phyloP scores from a whole-genome alignment of 2,797 vertebrate genomes.

The Cuniculus paca region DNA sequence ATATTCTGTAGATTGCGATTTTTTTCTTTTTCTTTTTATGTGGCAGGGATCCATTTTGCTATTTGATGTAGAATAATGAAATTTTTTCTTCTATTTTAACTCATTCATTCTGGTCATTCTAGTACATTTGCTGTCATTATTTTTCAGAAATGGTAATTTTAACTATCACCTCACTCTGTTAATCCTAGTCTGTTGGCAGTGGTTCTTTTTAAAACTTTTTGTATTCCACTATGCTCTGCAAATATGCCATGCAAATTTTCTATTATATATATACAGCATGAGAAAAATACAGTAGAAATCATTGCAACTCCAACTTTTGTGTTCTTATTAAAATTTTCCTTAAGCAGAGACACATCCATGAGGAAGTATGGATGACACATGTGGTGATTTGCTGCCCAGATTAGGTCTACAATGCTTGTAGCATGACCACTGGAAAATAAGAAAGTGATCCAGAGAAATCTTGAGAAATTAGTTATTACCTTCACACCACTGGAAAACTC shows the following conservation, averaged over 20 bases:
- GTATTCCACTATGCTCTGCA: not conserved
- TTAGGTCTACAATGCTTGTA: not conserved
- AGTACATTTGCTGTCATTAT: not conserved
- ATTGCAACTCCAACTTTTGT: not conserved
- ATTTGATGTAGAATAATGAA: not conserved
- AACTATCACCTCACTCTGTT: not conserved
- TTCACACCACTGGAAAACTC: not conserved
- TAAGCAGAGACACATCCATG: not conserved
- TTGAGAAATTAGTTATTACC: not conserved
- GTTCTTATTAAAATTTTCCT: not conserved
- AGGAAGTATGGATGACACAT: not conserved
- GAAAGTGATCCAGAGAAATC: not conserved
- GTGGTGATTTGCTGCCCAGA: not conserved
- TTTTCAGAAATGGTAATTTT: not conserved
- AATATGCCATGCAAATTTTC: not conserved
- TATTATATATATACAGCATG: not conserved
- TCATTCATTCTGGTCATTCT: not conserved
- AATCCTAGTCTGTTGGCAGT: not conserved
- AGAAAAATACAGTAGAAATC: not conserved
- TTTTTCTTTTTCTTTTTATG: conserved; percentile 55
- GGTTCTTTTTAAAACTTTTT: not conserved
- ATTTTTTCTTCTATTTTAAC: no score
- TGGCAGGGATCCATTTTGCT: not conserved
- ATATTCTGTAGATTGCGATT: not conserved
- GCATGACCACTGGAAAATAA: not conserved